Evolutionary conservation across 1,140 invertebrate genomes (phyloP).

Genomic region (Aphis craccivora): DNA sequence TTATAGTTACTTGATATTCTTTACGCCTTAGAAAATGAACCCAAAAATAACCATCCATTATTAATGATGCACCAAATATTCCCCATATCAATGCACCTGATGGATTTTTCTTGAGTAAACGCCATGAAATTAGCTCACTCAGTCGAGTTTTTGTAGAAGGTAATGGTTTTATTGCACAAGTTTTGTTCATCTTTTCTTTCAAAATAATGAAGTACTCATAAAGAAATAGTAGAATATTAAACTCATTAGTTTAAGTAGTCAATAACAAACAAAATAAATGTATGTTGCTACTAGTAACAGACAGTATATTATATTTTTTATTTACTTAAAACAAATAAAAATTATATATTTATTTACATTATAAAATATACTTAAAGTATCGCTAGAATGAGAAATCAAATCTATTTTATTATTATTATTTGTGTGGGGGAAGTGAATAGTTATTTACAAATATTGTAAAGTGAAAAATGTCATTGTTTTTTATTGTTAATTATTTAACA

Average conservation of each 20-base stretch:
- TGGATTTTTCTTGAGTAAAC: slow-evolving; percentile 25
- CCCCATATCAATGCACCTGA: slow-evolving; percentile 20
- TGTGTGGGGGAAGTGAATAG: neutral
- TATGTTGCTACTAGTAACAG: neutral
- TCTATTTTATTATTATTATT: neutral
- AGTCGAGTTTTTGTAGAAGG: neutral
- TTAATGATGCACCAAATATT: neutral
- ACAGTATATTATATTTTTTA: neutral
- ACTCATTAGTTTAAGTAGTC: neutral
- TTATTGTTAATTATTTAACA: neutral
- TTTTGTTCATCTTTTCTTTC: neutral
- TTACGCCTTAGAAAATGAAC: slow-evolving; percentile 11
- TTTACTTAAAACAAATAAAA: neutral
- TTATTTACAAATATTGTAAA: neutral
- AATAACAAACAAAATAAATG: neutral
- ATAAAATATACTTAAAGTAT: neutral
- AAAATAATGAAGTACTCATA: neutral
- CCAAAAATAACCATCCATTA: neutral
- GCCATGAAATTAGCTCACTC: slow-evolving; percentile 15
- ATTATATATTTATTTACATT: neutral
- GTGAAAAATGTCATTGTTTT: neutral
- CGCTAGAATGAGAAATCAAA: neutral
- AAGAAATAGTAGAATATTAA: neutral
- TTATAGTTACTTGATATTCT: slow-evolving; percentile 29
- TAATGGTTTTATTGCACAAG: neutral